Evolutionary conservation across 1,140 invertebrate species (phyloP), one percentile per base, ranked within the genome.

Genomic region (Leptonema lineaticorne): DNA sequence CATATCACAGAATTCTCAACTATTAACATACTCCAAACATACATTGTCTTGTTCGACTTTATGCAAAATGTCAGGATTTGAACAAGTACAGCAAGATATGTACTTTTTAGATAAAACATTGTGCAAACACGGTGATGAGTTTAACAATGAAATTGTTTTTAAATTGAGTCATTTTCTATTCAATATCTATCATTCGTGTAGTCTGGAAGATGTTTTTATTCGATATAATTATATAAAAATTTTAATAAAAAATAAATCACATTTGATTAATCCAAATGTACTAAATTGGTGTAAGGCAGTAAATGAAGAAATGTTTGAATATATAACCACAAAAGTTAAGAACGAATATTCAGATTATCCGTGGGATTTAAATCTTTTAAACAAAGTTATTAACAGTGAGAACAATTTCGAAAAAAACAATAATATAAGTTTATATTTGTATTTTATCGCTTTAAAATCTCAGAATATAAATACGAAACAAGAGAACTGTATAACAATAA

Each of bases 11-110:
- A 26, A 71, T 14, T 18, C 1, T 33, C 6, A 5, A 45, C 9
- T 20, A 11, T 45, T 14, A 1, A 22, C 22, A 41, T 37, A n/a
- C 14, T 41, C 27, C 30, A 28, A 65, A 62, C 53, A 63, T 50
- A 74, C 70, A 60, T 68, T 63, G 45, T 53, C 62, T 67, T 69
- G 74, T 3, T 68, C 58, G 24, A 66, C 74, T 45, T 69, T 81
- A 8, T 71, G 76, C 46, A 63, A 70, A 9, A 70, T 73, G 67
- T 79, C 76, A 45, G 2, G 24, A 9, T 72, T 81, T 14, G 74
- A 76, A 33, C 73, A 74, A 68, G 70, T 79, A 6, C 76, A 77
- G 70, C 78, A 79, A 57, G 75, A 81, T 56, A 64, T 72, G 20
- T 59, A 74, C 14, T 59, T 77, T 20, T 28, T 78, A 7, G 37